phyloP scores from a whole-genome alignment of 2,888 invertebrate genomes.

The Synergus laeviventris region DNA sequence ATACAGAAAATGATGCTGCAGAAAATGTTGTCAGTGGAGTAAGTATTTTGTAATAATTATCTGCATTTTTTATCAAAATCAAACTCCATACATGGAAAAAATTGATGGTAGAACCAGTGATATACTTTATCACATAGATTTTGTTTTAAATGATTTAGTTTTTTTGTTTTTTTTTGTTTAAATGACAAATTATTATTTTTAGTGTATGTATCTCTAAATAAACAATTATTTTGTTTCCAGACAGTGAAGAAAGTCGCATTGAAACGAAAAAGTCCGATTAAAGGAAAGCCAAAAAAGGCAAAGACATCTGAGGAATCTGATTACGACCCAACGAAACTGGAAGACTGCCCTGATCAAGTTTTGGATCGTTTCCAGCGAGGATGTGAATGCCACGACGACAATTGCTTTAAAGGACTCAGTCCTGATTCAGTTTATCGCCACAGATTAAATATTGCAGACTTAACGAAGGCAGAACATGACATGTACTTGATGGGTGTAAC shows the following conservation, averaged over 20 bases:
- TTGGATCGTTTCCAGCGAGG: conserved; percentile 83
- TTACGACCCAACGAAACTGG: conserved; percentile 81
- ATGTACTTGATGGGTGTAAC: conserved; percentile 92
- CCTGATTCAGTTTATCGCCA: conserved; percentile 87
- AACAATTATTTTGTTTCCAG: background rate
- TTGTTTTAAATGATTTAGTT: too few species aligned
- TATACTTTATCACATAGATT: too few species aligned
- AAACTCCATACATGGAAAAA: too few species aligned
- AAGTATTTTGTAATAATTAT: background rate
- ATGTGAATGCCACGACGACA: conserved; percentile 86
- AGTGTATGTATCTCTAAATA: background rate
- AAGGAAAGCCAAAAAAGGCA: conserved; percentile 77
- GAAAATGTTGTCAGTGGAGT: background rate
- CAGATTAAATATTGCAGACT: conserved; percentile 86
- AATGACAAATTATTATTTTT: background rate
- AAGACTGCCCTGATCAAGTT: conserved; percentile 84
- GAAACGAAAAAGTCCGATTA: conserved; percentile 54
- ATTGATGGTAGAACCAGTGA: too few species aligned
- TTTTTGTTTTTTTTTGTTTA: background rate
- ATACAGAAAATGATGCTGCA: background rate
- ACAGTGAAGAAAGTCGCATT: background rate
- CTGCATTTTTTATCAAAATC: background rate
- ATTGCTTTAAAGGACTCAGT: conserved; percentile 86
- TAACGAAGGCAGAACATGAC: conserved; percentile 89
- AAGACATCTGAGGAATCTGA: conserved; percentile 75